These are phyloP conservation scores for Bos javanicus DNA, from an alignment of 2,113 vertebrate species.

Conservation along the genomic window DNA sequence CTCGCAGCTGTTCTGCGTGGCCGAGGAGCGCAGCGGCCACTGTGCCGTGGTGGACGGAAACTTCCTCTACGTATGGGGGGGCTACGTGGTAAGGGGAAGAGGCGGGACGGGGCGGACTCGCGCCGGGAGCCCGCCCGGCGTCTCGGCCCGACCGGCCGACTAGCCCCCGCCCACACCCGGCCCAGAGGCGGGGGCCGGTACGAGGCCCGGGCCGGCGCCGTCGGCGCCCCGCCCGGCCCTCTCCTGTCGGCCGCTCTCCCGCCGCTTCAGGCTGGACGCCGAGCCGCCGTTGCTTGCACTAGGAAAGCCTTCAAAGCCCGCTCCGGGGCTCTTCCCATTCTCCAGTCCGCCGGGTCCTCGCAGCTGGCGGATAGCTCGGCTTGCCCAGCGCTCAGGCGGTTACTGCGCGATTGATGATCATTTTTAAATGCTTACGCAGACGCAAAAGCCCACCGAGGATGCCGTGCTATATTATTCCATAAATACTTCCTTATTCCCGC, in stretches of 20 bases:
- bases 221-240: no score
- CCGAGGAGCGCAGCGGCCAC: slow-evolving; percentile 94
- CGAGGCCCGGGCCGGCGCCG: background rate
- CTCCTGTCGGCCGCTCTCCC: background rate
- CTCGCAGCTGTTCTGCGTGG: slow-evolving; percentile 83
- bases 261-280: background rate
- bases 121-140: background rate
- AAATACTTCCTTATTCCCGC: background rate
- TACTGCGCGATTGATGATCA: background rate
- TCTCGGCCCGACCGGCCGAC: background rate
- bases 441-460: background rate
- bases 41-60: slow-evolving; percentile 89
- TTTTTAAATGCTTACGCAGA: background rate
- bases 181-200: background rate
- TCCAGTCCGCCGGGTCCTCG: background rate
- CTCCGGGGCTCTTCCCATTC: background rate
- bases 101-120: slow-evolving; percentile 42
- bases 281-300: background rate
- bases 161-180: background rate
- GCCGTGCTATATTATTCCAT: background rate
- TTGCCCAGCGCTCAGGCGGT: background rate
- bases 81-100: slow-evolving; percentile 91
- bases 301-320: background rate
- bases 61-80: slow-evolving; percentile 93
- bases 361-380: background rate